These are phyloP conservation scores for Timandra comae DNA, from an alignment of 2,888 invertebrate genomes.

Conservation along the genomic window DNA sequence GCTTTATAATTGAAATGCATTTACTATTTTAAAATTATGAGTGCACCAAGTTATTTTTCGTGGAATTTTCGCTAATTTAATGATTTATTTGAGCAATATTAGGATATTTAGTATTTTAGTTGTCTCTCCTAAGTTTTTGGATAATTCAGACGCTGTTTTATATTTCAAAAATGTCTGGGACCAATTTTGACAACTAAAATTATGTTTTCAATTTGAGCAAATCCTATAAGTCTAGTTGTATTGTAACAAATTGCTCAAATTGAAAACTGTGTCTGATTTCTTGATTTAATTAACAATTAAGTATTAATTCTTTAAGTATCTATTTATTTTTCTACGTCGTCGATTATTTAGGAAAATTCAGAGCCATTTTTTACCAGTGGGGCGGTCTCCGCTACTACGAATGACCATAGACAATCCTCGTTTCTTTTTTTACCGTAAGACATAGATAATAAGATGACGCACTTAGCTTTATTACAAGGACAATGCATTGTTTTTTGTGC, in stretches of 20 bases:
- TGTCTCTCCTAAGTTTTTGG: slow-evolving; percentile 12
- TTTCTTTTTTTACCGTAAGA: slow-evolving; percentile 64
- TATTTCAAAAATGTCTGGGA: slow-evolving; percentile 44
- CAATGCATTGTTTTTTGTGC: slow-evolving; percentile 63
- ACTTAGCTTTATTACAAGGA: slow-evolving; percentile 58
- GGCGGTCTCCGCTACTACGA: slow-evolving; percentile 20
- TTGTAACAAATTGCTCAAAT: slow-evolving; percentile 3
- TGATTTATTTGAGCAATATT: no score
- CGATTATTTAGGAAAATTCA: slow-evolving; percentile 58
- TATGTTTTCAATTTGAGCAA: slow-evolving; percentile 4
- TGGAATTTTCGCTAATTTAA: no score
- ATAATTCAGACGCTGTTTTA: no score
- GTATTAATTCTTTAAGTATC: slow-evolving; percentile 38
- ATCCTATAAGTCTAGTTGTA: background rate
- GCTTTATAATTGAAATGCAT: no score
- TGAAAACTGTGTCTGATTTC: slow-evolving; percentile 21
- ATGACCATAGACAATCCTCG: slow-evolving; percentile 67
- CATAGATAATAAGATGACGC: slow-evolving; percentile 66
- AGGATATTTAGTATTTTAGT: no score
- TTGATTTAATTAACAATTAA: slow-evolving; percentile 32
- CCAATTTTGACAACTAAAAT: slow-evolving; percentile 39
- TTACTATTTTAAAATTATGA: no score
- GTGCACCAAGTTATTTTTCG: no score
- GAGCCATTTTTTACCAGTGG: slow-evolving; percentile 49
- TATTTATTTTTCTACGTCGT: slow-evolving; percentile 56